These are phyloP conservation scores for Mimas tiliae DNA, from an alignment of 2,888 invertebrate genomes.

Conservation along the genomic window DNA sequence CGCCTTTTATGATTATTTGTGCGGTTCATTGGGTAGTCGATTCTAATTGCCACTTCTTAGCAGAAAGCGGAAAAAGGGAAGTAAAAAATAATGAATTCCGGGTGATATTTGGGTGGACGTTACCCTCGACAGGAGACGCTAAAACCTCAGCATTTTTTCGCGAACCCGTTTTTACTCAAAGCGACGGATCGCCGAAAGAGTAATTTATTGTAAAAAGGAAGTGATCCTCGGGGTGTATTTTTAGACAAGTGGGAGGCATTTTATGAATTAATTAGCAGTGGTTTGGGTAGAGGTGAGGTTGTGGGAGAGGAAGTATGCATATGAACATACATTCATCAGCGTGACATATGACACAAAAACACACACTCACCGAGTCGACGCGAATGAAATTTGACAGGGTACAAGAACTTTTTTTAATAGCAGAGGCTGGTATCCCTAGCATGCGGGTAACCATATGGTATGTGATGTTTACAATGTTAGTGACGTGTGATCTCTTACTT, in stretches of 20 bases:
- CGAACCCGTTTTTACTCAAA: conserved; percentile 2
- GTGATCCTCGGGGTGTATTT: not conserved
- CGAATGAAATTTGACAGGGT: no score
- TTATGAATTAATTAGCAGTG: not conserved
- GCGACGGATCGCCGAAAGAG: conserved; percentile 10
- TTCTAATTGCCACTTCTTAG: conserved; percentile 2
- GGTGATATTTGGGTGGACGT: conserved; percentile 5
- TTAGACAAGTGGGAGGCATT: not conserved
- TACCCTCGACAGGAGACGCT: not conserved
- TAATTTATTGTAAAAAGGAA: conserved; percentile 19
- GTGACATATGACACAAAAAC: no score
- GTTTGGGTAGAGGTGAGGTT: not conserved
- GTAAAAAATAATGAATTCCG: conserved; percentile 10
- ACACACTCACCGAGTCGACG: no score
- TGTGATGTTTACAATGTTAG: no score
- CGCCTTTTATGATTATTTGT: not conserved
- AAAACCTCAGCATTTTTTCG: conserved; percentile 16
- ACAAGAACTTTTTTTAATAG: no score
- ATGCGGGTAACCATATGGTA: no score
- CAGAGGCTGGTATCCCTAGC: no score
- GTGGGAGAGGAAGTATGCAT: not conserved
- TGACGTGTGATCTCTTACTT: no score
- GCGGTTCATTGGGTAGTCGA: not conserved
- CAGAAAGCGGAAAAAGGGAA: conserved; percentile 4
- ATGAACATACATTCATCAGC: not conserved